Evolutionary conservation across 2,113 vertebrate species (phyloP), one percentile per base, ranked within the genome.

Genomic region (Coracopsis vasa): DNA sequence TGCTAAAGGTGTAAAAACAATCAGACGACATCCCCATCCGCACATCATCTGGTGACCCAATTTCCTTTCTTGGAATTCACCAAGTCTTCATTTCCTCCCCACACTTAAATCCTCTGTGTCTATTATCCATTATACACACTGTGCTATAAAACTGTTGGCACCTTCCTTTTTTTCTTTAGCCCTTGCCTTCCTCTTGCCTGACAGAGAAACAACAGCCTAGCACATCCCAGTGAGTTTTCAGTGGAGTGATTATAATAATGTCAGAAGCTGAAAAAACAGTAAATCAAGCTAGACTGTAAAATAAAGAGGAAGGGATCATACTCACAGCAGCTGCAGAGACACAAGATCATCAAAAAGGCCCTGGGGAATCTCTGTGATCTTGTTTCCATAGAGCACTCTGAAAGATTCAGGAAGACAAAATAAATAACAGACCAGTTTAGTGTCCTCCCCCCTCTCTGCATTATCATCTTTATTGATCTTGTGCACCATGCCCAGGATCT

Each of bases 381-480:
- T 99, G 98, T 99, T 99, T 95, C 99, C 99, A 67, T 99, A 99
- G 44, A 99, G 98, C 48, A 99, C 99, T 97, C 99, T 99, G 98
- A 88, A 97, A 98, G 94, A 96, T 95, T 96, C 64, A 64, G 75
- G 71, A 95, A 96, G 93, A 94, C 80, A 95, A 96, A 94, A 96
- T 88, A 97, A 96, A 89, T 91, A 96, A 93, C 90, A 86, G 90
- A 86, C 80, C 91, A 86, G 88, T 94, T 95, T 93, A 96, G 86
- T 83, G 93, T 96, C 88, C 88, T 93, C 94, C 87, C 80, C 80
- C 78, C 79, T 91, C 81, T 28, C 48, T 62, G 66, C 83, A 96
- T 96, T 95, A 62, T 42, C 48, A 61, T 90, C 90, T 95, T 42
- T 62, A 97, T 96, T 97, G 96, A 97, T 96, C 95, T 88, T 84